phyloP scores from a whole-genome alignment of 2,113 vertebrate species.

The Trichechus manatus region DNA sequence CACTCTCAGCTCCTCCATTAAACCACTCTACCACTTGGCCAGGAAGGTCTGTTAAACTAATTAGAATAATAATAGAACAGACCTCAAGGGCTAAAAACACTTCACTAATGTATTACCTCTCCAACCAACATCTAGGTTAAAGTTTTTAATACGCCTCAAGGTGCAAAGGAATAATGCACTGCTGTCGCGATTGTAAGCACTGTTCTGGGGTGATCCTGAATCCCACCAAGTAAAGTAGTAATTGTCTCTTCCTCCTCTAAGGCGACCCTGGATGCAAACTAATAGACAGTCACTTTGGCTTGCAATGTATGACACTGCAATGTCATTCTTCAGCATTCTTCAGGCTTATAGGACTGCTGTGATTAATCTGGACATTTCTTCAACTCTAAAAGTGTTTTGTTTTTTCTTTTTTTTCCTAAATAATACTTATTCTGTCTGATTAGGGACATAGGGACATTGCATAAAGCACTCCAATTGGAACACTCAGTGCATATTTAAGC shows the following conservation, averaged over 20 bases:
- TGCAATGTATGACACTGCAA: background rate
- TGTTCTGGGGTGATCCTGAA: background rate
- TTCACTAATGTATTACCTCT: background rate
- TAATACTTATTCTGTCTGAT: background rate
- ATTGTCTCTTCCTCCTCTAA: background rate
- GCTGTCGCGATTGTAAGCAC: background rate
- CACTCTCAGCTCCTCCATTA: background rate
- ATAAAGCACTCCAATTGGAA: background rate
- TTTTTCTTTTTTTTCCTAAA: background rate
- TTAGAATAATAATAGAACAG: background rate
- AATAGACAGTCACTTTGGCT: background rate
- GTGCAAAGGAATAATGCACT: background rate
- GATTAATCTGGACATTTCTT: background rate
- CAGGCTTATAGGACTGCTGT: background rate
- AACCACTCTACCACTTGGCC: background rate
- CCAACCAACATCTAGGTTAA: background rate
- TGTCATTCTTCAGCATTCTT: background rate
- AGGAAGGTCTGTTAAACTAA: background rate
- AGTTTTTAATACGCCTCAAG: background rate
- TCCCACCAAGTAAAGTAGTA: rapidly evolving
- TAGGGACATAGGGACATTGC: background rate
- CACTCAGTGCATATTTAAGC: background rate
- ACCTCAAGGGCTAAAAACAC: background rate
- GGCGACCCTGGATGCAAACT: background rate
- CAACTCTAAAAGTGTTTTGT: background rate